Evolutionary conservation across 2,113 vertebrate species (phyloP).

Genomic region (Pelvicachromis taeniatus): DNA sequence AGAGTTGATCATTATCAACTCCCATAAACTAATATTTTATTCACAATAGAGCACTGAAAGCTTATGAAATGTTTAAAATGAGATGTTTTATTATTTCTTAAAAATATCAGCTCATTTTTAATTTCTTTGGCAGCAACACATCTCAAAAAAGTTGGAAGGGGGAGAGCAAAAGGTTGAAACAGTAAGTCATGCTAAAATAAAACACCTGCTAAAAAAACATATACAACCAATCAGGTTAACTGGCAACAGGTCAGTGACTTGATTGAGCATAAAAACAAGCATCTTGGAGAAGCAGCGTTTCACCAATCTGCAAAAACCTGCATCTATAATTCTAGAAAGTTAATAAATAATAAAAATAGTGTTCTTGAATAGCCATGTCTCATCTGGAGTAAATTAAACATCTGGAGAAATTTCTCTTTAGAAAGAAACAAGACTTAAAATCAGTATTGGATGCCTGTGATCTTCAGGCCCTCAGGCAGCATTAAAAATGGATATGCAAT

Average conservation of each 20-base stretch:
- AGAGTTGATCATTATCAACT: not conserved
- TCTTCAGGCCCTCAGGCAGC: not conserved
- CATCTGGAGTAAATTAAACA: not conserved
- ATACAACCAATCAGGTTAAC: not conserved
- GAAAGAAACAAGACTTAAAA: not conserved
- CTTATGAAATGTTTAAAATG: not conserved
- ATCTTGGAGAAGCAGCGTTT: not conserved
- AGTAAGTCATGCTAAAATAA: not conserved
- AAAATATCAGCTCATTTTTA: not conserved
- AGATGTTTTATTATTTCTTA: not conserved
- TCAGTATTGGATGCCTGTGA: not conserved
- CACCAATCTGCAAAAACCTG: not conserved
- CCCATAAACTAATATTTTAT: not conserved
- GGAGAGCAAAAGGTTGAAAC: not conserved
- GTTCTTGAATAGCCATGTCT: not conserved
- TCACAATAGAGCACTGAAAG: not conserved
- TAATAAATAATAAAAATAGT: not conserved
- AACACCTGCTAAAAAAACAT: not conserved
- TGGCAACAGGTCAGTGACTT: not conserved
- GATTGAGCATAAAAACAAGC: not conserved
- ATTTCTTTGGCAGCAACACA: not conserved
- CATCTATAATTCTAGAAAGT: not conserved
- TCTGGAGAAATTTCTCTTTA: not conserved
- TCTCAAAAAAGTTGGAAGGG: not conserved
- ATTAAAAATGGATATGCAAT: not conserved